phyloP scores from a whole-genome alignment of 2,797 vertebrate genomes.

The Poliocrania exsul region DNA sequence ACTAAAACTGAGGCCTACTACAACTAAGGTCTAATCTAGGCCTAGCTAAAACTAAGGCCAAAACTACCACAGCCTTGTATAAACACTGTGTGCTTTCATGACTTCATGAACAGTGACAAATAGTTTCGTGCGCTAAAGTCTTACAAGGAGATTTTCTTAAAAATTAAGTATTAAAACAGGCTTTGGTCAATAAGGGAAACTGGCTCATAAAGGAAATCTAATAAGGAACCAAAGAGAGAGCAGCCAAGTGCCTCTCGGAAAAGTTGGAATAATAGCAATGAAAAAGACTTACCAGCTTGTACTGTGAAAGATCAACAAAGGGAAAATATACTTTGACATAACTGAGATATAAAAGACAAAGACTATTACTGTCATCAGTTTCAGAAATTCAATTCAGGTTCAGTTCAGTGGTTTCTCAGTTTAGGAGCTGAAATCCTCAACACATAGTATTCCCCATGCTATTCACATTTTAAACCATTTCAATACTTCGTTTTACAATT shows the following conservation, averaged over 20 bases:
- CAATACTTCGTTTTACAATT: background rate
- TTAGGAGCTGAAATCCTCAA: background rate
- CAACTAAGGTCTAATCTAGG: no score
- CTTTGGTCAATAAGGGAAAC: background rate
- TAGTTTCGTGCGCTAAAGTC: background rate
- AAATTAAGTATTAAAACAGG: background rate
- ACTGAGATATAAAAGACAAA: background rate
- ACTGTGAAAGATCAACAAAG: background rate
- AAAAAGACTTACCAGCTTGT: background rate
- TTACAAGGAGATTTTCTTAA: background rate
- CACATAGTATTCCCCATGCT: background rate
- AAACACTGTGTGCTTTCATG: background rate
- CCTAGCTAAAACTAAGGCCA: no score
- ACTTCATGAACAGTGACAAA: background rate
- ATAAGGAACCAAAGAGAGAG: background rate
- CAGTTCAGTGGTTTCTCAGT: background rate
- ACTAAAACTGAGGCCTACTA: no score
- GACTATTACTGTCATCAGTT: background rate
- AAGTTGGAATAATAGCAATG: background rate
- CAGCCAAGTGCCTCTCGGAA: background rate
- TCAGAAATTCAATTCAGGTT: background rate
- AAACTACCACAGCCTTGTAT: background rate
- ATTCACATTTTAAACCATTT: background rate
- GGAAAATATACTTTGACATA: background rate
- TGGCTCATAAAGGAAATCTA: background rate